These are phyloP conservation scores for Leptatherina wallacei DNA, from an alignment of 2,797 vertebrate species.

Conservation along the genomic window DNA sequence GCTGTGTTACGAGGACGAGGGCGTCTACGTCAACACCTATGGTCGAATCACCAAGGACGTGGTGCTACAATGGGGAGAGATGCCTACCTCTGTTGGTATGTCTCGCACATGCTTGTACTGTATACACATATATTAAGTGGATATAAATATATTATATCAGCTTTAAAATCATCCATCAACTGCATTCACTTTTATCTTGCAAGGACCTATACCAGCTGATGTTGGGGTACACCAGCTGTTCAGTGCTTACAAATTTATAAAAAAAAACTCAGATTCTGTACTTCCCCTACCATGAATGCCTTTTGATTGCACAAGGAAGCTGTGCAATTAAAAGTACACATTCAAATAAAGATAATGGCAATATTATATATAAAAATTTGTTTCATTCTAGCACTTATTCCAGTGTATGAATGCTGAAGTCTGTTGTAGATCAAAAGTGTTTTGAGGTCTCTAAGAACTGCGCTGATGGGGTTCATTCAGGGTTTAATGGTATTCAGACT, in stretches of 20 bases:
- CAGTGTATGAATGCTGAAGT: background rate
- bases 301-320: background rate
- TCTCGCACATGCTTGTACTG: background rate
- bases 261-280: background rate
- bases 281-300: background rate
- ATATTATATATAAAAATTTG: background rate
- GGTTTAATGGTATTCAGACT: slow-evolving; percentile 55
- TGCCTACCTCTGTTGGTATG: slow-evolving; percentile 91
- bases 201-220: background rate
- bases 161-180: background rate
- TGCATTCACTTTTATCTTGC: background rate
- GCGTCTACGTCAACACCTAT: slow-evolving; percentile 93
- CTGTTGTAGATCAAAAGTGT: slow-evolving; percentile 19
- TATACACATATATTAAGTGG: background rate
- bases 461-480: slow-evolving; percentile 35
- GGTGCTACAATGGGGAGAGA: slow-evolving; percentile 99
- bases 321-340: background rate
- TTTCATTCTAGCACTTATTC: background rate
- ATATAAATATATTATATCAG: slow-evolving; percentile 4
- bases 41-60: slow-evolving; percentile 95
- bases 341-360: background rate
- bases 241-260: too few species aligned
- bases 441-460: slow-evolving; percentile 7
- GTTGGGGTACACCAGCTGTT: background rate
- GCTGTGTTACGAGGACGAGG: slow-evolving; percentile 93